A percentile compares a stretch with the other conserved stretches of the same genome.
Conservation (phyloP, 2,113 vertebrate species). For the Strigops habroptila region DNA sequence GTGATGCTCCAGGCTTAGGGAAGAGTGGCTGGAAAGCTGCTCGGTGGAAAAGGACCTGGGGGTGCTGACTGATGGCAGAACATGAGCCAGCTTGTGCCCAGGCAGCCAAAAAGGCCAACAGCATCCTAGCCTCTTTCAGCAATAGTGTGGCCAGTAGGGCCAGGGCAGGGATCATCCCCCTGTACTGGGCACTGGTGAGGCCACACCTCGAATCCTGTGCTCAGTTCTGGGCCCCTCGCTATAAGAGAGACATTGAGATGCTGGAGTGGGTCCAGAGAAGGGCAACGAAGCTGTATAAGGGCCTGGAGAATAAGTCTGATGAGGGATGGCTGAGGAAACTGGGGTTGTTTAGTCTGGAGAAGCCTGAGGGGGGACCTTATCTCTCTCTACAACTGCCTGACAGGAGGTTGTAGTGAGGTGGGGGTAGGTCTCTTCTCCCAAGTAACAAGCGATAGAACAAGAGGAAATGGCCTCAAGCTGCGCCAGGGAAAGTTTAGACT, state of each 20-base stretch:
- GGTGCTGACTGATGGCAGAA: background rate
- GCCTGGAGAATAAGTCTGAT: background rate
- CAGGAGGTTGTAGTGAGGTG: background rate
- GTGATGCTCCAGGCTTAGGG: background rate
- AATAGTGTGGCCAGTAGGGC: background rate
- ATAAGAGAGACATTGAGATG: background rate
- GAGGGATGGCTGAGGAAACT: background rate
- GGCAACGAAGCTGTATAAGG: background rate
- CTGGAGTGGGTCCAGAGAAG: background rate
- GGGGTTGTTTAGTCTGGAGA: background rate
- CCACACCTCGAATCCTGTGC: background rate
- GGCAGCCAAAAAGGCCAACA: background rate
- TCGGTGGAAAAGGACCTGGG: background rate
- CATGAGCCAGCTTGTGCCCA: background rate
- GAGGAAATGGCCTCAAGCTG: background rate
- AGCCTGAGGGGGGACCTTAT: background rate
- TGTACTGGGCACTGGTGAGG: background rate
- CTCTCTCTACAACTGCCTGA: background rate
- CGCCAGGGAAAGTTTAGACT: background rate
- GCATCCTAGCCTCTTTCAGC: background rate
- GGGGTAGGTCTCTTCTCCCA: background rate
- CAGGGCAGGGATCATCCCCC: background rate
- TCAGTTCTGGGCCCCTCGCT: background rate
- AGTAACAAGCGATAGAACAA: background rate
- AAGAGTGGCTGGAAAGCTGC: background rate